These are phyloP conservation scores for Bombus sylvicola DNA, from an alignment of 1,140 invertebrate species.

Conservation along the genomic window DNA sequence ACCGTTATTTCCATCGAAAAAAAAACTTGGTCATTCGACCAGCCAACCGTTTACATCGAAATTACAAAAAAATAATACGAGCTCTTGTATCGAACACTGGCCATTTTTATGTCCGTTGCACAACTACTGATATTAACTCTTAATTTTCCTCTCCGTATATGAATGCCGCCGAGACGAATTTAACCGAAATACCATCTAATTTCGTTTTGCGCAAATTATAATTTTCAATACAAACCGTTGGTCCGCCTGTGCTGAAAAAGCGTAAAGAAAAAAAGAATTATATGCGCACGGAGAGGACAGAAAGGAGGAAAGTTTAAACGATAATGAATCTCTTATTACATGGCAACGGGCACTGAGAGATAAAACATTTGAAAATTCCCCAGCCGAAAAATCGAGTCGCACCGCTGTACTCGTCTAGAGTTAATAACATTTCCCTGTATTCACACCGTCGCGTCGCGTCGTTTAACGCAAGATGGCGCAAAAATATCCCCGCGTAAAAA, in stretches of 20 bases:
- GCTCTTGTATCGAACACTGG: too few species aligned
- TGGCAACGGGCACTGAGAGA: background rate
- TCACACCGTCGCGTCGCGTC: too few species aligned
- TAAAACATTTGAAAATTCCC: constrained; percentile 27
- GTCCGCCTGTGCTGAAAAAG: background rate
- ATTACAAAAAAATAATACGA: background rate
- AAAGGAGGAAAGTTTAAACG: background rate
- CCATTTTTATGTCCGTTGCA: background rate
- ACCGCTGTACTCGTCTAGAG: background rate
- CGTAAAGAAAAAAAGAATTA: background rate
- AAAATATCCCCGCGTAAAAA: background rate
- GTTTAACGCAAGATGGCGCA: background rate
- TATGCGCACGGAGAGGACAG: too few species aligned
- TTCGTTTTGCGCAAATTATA: constrained; percentile 10
- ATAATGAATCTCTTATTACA: constrained; percentile 29
- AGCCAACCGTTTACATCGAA: background rate
- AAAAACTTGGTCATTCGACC: background rate
- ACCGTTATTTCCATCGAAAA: background rate
- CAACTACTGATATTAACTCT: background rate
- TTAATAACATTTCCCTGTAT: constrained; percentile 21
- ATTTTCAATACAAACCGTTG: constrained; percentile 13
- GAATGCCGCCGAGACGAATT: too few species aligned
- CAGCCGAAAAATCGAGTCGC: background rate
- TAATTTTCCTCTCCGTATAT: background rate
- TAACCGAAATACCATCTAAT: background rate